Conservation (phyloP, 1,140 invertebrate species). For the Drosophila aff. region DNA sequence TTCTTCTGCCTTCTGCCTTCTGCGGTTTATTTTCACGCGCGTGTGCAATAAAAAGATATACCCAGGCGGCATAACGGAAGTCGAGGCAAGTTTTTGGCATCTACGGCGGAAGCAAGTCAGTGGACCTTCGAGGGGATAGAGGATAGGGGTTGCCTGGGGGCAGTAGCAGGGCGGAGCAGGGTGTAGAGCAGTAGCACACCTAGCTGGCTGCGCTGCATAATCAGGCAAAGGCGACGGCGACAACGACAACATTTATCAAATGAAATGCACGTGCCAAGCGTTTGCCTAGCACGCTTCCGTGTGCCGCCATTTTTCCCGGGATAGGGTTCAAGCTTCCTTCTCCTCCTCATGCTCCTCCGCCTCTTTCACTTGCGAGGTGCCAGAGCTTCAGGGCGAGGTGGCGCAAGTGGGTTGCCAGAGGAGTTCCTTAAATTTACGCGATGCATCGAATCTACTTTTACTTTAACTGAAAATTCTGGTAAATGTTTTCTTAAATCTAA, state of each 20-base stretch:
- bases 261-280: slow-evolving; percentile 79
- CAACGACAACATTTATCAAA: slow-evolving; percentile 76
- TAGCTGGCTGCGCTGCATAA: slow-evolving; percentile 65
- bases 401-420: slow-evolving; percentile 8
- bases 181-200: slow-evolving; percentile 3
- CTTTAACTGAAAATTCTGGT: not conserved
- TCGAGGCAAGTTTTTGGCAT: slow-evolving; percentile 70
- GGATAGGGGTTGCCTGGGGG: not conserved
- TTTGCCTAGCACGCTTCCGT: slow-evolving; percentile 70
- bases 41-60: slow-evolving; percentile 79
- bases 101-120: slow-evolving; percentile 33
- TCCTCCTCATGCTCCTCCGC: not conserved
- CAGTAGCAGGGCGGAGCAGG: not conserved
- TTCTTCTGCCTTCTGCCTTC: slow-evolving; percentile 31
- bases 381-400: slow-evolving; percentile 11
- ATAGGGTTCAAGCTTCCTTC: slow-evolving; percentile 33
- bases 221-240: slow-evolving; percentile 68
- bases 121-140: slow-evolving; percentile 1
- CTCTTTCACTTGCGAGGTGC: slow-evolving; percentile 4
- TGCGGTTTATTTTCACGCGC: slow-evolving; percentile 71
- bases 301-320: slow-evolving; percentile 30
- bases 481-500: not conserved
- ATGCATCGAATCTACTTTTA: too few species aligned
- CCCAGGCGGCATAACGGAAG: slow-evolving; percentile 58
- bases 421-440: not conserved